Evolutionary conservation across 2,888 invertebrate species (phyloP).

Genomic region (Ferrisia virgata): DNA sequence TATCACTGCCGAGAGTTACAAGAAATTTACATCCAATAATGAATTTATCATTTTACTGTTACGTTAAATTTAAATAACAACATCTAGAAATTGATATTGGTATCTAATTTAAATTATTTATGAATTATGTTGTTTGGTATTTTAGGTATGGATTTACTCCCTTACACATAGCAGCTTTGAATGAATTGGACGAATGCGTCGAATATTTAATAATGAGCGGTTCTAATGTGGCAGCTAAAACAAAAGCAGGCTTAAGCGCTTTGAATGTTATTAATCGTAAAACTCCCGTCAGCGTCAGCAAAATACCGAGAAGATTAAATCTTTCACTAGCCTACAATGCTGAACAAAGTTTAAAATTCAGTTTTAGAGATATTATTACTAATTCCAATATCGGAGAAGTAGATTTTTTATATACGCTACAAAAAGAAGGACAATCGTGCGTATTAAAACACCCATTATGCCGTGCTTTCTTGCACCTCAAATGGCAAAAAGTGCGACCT

Average conservation of each 20-base stretch:
- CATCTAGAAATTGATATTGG: too few relatives aligned
- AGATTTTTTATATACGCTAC: constrained; percentile 79
- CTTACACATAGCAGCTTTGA: constrained; percentile 78
- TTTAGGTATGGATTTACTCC: constrained; percentile 52
- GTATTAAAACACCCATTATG: constrained; percentile 81
- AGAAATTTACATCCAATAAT: too few relatives aligned
- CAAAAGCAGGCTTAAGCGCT: constrained; percentile 81
- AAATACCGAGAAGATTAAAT: constrained; percentile 78
- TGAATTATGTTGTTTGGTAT: neutral
- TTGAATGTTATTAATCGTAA: constrained; percentile 80
- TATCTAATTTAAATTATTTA: neutral
- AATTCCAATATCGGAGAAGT: constrained; percentile 63
- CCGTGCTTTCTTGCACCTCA: constrained; percentile 80
- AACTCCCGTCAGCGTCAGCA: constrained; percentile 79
- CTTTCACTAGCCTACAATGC: constrained; percentile 60
- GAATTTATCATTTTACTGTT: too few relatives aligned
- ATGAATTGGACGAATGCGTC: constrained; percentile 79
- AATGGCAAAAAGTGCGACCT: constrained; percentile 86
- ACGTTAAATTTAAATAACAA: too few relatives aligned
- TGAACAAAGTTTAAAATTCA: constrained; percentile 36
- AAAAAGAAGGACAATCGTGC: constrained; percentile 84
- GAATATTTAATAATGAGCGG: constrained; percentile 79
- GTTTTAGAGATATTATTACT: constrained; percentile 34
- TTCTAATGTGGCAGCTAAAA: constrained; percentile 80
- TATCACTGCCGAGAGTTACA: too few relatives aligned